Conservation (phyloP, 37 sponge, comb jelly and placozoan species). For the Trichoplax adhaerens region DNA sequence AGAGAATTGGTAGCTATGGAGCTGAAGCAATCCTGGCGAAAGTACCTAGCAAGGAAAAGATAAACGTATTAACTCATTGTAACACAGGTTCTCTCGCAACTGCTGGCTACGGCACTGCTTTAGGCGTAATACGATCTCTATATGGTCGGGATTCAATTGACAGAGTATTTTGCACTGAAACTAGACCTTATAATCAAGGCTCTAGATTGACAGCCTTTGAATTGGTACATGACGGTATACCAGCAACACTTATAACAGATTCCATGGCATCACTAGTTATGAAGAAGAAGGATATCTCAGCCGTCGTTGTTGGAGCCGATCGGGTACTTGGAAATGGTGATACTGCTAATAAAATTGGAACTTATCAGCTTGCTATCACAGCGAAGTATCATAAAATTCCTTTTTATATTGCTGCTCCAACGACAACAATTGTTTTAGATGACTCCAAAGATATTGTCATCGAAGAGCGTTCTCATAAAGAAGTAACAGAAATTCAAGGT, state of each 20-base stretch:
- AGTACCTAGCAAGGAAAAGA: not conserved
- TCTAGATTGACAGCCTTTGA: slow-evolving; percentile 65
- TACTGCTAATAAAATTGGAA: slow-evolving; percentile 76
- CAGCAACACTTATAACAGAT: slow-evolving; percentile 50
- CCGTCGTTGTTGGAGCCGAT: slow-evolving; percentile 65
- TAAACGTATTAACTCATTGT: slow-evolving; percentile 55
- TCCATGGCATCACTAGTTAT: slow-evolving; percentile 37
- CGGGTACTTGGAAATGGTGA: slow-evolving; percentile 56
- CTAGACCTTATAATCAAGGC: slow-evolving; percentile 68
- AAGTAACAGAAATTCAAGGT: slow-evolving; percentile 37
- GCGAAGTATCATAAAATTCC: slow-evolving; percentile 40
- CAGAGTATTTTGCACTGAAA: slow-evolving; percentile 61
- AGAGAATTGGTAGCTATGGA: slow-evolving; percentile 38
- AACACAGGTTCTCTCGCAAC: slow-evolving; percentile 68
- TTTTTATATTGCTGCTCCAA: slow-evolving; percentile 55
- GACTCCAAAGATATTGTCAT: slow-evolving; percentile 8
- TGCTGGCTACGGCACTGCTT: slow-evolving; percentile 64
- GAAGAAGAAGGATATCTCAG: slow-evolving; percentile 14
- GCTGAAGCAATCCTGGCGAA: slow-evolving; percentile 16
- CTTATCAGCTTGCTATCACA: slow-evolving; percentile 48
- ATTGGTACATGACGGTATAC: slow-evolving; percentile 38
- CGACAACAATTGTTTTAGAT: slow-evolving; percentile 36
- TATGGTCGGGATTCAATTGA: slow-evolving; percentile 26
- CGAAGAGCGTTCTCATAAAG: slow-evolving; percentile 42
- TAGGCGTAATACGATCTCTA: slow-evolving; percentile 46